Percentiles rank a stretch among this genome's conserved stretches.
These are phyloP conservation scores for Tylochromis polylepis DNA, from an alignment of 2,113 vertebrate species.

Conservation along the genomic window DNA sequence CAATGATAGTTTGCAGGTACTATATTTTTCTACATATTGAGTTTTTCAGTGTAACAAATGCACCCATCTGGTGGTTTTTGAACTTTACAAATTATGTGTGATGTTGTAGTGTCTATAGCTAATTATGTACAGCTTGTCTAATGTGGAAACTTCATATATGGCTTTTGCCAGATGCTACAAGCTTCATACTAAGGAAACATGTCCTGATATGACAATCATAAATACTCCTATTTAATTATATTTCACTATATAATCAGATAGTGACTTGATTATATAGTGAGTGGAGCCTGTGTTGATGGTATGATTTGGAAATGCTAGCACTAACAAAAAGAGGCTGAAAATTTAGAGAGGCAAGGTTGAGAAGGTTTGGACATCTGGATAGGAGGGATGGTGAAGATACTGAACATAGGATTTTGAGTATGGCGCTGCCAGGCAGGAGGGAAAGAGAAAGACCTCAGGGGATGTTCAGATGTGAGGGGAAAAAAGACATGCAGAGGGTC, in stretches of 20 bases:
- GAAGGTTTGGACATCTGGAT: not conserved
- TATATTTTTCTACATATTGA: conserved; percentile 2
- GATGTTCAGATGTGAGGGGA: not conserved
- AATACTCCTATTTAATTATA: not conserved
- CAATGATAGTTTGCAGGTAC: not conserved
- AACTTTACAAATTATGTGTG: not conserved
- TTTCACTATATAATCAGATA: not conserved
- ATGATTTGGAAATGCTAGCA: not conserved
- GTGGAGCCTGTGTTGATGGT: not conserved
- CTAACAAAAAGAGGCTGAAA: not conserved
- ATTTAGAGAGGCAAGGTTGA: not conserved
- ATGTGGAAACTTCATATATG: not conserved
- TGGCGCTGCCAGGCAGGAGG: not conserved
- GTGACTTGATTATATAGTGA: not conserved
- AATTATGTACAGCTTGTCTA: not conserved
- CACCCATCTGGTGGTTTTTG: not conserved
- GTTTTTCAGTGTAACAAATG: not conserved
- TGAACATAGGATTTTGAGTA: not conserved
- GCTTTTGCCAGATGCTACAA: not conserved
- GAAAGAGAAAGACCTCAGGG: not conserved
- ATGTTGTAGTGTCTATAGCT: not conserved
- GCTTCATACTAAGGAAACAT: not conserved
- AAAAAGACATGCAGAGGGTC: not conserved
- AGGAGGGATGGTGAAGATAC: not conserved
- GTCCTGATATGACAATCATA: not conserved